These are phyloP conservation scores for Sebastes trivittatus DNA, from an alignment of 2,797 vertebrate genomes.

Conservation along the genomic window DNA sequence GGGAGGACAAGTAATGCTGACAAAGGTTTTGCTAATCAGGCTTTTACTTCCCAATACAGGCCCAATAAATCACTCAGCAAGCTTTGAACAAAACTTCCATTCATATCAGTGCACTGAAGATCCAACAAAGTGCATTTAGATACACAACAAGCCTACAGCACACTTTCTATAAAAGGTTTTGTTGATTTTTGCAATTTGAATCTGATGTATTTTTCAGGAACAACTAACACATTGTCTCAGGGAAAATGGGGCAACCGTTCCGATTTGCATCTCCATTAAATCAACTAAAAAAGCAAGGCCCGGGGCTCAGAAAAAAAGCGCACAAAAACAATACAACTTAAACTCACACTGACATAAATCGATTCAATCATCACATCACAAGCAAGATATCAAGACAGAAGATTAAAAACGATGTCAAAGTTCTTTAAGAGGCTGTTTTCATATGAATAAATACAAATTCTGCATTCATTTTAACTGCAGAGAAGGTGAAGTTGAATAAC, in stretches of 20 bases:
- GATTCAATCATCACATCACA: constrained; percentile 26
- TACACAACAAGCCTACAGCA: neutral
- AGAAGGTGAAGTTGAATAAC: neutral
- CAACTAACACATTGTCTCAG: neutral
- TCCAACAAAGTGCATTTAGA: neutral
- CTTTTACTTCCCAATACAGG: constrained; percentile 24
- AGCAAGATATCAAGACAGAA: constrained; percentile 6
- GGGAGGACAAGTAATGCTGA: constrained; percentile 41
- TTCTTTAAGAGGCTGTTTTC: constrained; percentile 7
- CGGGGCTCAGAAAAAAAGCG: neutral
- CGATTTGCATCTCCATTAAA: constrained; percentile 40
- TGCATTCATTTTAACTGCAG: neutral
- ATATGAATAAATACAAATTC: constrained; percentile 10
- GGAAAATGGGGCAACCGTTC: constrained; percentile 8
- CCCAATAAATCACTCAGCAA: constrained; percentile 31
- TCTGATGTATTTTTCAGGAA: constrained; percentile 19
- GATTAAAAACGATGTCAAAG: constrained; percentile 40
- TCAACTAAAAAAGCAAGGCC: constrained; percentile 13
- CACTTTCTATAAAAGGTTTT: neutral
- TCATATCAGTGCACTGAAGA: neutral
- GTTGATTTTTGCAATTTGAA: constrained; percentile 23
- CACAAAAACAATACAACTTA: constrained; percentile 12
- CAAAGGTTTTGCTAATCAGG: constrained; percentile 42
- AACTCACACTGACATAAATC: constrained; percentile 21
- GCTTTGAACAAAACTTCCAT: neutral